A percentile compares a stretch with the other conserved stretches of the same genome.
Evolutionary conservation across 1,140 invertebrate genomes (phyloP).

Genomic region (Drosophila kohkoa): DNA sequence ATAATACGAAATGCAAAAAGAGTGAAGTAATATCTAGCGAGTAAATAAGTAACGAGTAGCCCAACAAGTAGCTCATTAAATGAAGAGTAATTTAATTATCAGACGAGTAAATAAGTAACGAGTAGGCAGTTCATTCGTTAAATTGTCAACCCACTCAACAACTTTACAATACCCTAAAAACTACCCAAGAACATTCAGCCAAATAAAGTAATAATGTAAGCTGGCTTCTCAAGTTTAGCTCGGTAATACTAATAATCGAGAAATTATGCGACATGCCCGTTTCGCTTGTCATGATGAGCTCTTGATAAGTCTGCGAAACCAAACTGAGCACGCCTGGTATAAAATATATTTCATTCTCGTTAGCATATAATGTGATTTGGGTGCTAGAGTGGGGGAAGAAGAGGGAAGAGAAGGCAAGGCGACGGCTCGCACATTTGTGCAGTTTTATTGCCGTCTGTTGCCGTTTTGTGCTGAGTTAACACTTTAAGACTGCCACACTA

Average conservation of each 20-base stretch:
- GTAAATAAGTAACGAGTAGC: too few relatives aligned
- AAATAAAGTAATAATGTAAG: too few relatives aligned
- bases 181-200: too few relatives aligned
- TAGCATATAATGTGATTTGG: constrained; percentile 33
- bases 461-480: constrained; percentile 71
- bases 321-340: not conserved
- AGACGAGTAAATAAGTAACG: too few relatives aligned
- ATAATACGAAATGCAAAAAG: too few relatives aligned
- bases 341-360: not conserved
- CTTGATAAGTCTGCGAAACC: not conserved
- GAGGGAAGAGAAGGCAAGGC: not conserved
- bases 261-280: not conserved
- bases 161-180: too few relatives aligned
- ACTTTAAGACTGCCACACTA: constrained; percentile 68
- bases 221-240: too few relatives aligned
- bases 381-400: not conserved
- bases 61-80: too few relatives aligned
- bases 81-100: too few relatives aligned
- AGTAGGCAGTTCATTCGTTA: too few relatives aligned
- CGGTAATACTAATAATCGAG: not conserved
- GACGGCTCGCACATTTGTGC: constrained; percentile 31
- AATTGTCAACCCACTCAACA: too few relatives aligned
- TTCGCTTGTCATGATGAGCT: not conserved
- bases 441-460: constrained; percentile 40
- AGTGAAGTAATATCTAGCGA: too few relatives aligned